Evolutionary conservation across 2,113 vertebrate species (phyloP), one percentile per base, ranked within the genome.

Genomic region (Sprattus sprattus): DNA sequence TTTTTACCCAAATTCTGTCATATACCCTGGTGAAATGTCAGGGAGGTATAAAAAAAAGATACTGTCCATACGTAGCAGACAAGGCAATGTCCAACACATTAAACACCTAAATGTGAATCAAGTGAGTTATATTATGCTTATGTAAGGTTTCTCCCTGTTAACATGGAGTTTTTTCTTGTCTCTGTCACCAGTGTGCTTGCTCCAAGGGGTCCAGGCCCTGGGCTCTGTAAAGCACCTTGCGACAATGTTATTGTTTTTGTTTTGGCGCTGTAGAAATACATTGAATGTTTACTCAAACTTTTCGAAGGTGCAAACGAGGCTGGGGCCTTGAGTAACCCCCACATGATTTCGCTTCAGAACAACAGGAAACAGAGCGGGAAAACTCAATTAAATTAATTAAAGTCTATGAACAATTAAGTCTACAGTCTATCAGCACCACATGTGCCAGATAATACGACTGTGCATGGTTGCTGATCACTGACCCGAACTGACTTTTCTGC

Each of bases 401-500:
- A 75, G 67, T 39, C 11, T 75, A 28, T 75, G 16, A 75, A 39
- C 67, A 75, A 75, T 75, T 75, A 75, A 75, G 67, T 28, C 64
- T 28, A 25, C 16, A 39, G 67, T 75, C 67, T 75, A 39, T 75
- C 25, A 32, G 67, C 67, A 39, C 67, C n/a, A 13, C 28, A 13
- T 15, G 28, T 5, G 28, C 15, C 67, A 75, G 67, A 75, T 75
- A 75, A 75, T 75, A 39, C 28, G 25, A 75, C 67, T 75, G 67
- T 75, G 67, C 13, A 32, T 71, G 64, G 64, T 13, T 75, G 67
- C 67, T 13, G 25, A 16, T 39, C 54, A 6, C 60, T 84, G 60
- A 81, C 83, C 83, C 80, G 45, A 85, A 80, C 81, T 44, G 16
- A 82, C 44, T 44, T 81, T 64, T 67, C 71, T 25, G n/a, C 75